phyloP scores from a whole-genome alignment of 2,888 invertebrate genomes.

The Tigriopus californicus region DNA sequence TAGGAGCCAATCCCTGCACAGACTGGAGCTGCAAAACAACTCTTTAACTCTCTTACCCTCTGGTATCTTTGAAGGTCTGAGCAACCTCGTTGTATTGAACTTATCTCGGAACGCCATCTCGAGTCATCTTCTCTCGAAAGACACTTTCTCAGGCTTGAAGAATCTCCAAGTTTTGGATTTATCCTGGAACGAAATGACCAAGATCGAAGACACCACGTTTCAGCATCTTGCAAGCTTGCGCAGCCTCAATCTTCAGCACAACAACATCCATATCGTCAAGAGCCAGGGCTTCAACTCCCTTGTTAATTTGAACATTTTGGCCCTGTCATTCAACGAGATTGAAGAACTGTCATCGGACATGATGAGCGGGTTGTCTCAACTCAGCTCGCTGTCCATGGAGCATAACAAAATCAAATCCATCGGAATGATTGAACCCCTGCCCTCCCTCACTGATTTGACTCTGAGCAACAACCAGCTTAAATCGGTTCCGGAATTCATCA shows the following conservation, averaged over 20 bases:
- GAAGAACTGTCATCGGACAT: slow-evolving; percentile 21
- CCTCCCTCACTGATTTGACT: slow-evolving; percentile 22
- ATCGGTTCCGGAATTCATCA: slow-evolving; percentile 37
- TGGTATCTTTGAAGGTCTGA: slow-evolving; percentile 59
- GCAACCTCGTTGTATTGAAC: slow-evolving; percentile 59
- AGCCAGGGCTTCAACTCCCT: slow-evolving; percentile 68
- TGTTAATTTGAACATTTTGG: slow-evolving; percentile 61
- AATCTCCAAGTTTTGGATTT: slow-evolving; percentile 39
- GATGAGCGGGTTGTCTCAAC: slow-evolving; percentile 21
- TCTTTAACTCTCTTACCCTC: slow-evolving; percentile 32
- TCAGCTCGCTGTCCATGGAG: slow-evolving; percentile 22
- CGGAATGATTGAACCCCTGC: slow-evolving; percentile 21
- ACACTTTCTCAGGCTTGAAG: slow-evolving; percentile 71
- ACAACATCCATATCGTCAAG: slow-evolving; percentile 59
- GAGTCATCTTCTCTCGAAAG: slow-evolving; percentile 39
- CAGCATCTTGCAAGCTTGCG: slow-evolving; percentile 65
- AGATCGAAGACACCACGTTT: slow-evolving; percentile 61
- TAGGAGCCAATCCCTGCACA: slow-evolving; percentile 35
- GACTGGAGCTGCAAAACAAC: slow-evolving; percentile 29
- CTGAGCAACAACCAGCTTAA: slow-evolving; percentile 67
- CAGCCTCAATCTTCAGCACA: slow-evolving; percentile 63
- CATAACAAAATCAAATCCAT: slow-evolving; percentile 21
- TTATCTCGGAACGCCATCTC: slow-evolving; percentile 67
- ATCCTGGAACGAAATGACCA: slow-evolving; percentile 46
- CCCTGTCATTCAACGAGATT: slow-evolving; percentile 26